Evolutionary conservation across 1,140 invertebrate species (phyloP).

Genomic region (Pseudomyrmex cubaensis): DNA sequence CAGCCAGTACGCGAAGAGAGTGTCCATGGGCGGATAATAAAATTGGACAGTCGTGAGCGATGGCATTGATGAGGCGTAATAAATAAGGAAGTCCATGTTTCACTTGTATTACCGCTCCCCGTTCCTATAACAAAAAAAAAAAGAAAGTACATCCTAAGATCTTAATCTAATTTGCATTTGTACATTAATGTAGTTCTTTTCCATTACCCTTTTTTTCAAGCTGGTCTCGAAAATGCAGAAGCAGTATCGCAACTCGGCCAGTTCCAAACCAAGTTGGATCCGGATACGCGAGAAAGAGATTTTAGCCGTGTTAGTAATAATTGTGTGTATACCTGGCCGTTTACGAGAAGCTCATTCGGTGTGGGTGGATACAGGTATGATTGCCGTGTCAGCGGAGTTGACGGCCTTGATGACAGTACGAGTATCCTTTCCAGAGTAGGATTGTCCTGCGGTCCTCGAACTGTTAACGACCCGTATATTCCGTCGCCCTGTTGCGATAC

Average conservation of each 20-base stretch:
- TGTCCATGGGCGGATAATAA: constrained; percentile 86
- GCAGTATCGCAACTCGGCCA: no score
- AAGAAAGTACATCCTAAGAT: neutral
- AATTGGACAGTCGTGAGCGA: constrained; percentile 84
- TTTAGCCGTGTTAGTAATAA: neutral
- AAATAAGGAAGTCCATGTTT: constrained; percentile 65
- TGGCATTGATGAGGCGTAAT: constrained; percentile 74
- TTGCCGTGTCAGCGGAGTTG: constrained; percentile 65
- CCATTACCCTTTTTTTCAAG: no score
- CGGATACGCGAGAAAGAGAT: neutral
- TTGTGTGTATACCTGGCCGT: constrained; percentile 71
- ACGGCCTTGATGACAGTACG: constrained; percentile 73
- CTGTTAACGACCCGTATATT: constrained; percentile 82
- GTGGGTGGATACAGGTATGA: constrained; percentile 61
- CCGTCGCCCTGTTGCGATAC: constrained; percentile 85
- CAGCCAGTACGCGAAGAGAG: constrained; percentile 83
- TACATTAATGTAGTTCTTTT: no score
- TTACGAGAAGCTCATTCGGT: constrained; percentile 67
- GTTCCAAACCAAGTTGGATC: neutral
- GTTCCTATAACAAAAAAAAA: constrained; percentile 49
- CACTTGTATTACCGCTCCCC: constrained; percentile 48
- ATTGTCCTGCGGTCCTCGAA: constrained; percentile 79
- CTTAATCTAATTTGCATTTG: no score
- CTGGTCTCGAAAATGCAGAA: no score
- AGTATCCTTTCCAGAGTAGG: constrained; percentile 71